Percentiles rank a stretch among this genome's conserved stretches.
Conservation (phyloP, 2,113 vertebrate species). For the Mystacornis crossleyi region DNA sequence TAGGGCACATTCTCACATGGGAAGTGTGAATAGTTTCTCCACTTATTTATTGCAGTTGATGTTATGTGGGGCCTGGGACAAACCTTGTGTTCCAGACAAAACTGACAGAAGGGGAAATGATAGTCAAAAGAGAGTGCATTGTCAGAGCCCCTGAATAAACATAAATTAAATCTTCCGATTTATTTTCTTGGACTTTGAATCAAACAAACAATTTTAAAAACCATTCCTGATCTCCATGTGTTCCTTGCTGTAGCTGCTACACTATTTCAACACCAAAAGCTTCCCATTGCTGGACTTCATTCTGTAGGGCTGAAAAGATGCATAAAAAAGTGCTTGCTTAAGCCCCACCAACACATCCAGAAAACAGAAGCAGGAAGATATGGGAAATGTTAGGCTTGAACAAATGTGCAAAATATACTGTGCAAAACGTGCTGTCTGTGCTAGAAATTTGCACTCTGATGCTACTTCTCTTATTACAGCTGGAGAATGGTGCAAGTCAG, state of each 20-base stretch:
- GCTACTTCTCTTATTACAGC: not conserved
- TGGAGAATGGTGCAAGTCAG: not conserved
- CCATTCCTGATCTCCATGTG: not conserved
- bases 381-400: not conserved
- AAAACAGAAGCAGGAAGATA: not conserved
- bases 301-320: not conserved
- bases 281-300: not conserved
- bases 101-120: not conserved
- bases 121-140: not conserved
- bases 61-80: not conserved
- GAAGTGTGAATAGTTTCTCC: constrained; percentile 42
- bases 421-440: not conserved
- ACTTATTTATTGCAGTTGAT: constrained; percentile 29
- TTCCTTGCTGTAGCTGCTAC: not conserved
- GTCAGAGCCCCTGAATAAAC: not conserved
- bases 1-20: constrained; percentile 41
- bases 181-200: not conserved
- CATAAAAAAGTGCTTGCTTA: not conserved
- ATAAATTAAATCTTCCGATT: not conserved
- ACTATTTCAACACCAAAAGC: not conserved
- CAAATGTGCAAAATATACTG: not conserved
- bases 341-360: not conserved
- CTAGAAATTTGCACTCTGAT: not conserved
- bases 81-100: not conserved
- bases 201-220: not conserved